These are phyloP conservation scores for Eurytoma californica DNA, from an alignment of 2,888 invertebrate genomes.

Conservation along the genomic window DNA sequence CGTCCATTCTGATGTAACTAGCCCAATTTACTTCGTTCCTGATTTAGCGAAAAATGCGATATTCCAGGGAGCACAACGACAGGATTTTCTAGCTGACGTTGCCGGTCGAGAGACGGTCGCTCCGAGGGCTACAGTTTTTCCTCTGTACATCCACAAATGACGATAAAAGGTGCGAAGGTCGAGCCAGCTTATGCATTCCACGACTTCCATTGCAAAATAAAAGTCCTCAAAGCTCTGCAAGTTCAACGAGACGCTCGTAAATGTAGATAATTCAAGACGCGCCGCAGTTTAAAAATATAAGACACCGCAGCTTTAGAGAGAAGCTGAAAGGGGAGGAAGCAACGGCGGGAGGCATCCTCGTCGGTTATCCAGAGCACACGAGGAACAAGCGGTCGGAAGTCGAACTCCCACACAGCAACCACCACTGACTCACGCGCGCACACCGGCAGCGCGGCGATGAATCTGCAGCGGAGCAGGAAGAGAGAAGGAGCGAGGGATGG, in stretches of 20 bases:
- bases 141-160: too few relatives aligned
- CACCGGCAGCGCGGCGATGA: constrained; percentile 1
- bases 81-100: constrained; percentile 41
- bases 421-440: not conserved
- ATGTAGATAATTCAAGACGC: too few relatives aligned
- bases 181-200: too few relatives aligned
- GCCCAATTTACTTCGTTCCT: not conserved
- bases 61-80: constrained; percentile 19
- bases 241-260: too few relatives aligned
- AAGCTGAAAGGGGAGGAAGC: not conserved
- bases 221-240: too few relatives aligned
- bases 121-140: too few relatives aligned
- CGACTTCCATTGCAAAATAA: too few relatives aligned
- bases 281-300: not conserved
- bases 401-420: constrained; percentile 3
- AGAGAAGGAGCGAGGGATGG: constrained; percentile 23
- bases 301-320: not conserved
- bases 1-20: too few relatives aligned
- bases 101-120: constrained; percentile 11
- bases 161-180: too few relatives aligned
- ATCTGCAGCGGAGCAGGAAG: constrained; percentile 13
- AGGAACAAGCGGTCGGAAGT: not conserved
- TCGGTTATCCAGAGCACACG: constrained; percentile 21
- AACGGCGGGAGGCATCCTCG: constrained; percentile 13
- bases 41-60: constrained; percentile 17